Percentiles rank a stretch among this genome's conserved stretches.
Evolutionary conservation across 2,888 invertebrate genomes (phyloP).

Genomic region (Dromius quadrimaculatus): DNA sequence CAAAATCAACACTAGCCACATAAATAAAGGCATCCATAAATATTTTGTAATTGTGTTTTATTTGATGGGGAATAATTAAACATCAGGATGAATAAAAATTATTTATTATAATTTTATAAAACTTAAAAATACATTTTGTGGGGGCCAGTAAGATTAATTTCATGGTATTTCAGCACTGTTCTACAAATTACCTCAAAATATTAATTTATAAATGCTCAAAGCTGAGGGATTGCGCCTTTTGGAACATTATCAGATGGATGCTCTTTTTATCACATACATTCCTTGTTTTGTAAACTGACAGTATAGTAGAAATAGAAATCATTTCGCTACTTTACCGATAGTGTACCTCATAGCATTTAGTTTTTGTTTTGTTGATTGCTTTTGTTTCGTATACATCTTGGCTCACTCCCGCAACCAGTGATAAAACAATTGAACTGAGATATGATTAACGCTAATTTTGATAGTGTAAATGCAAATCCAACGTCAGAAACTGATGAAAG

Average conservation of each 20-base stretch:
- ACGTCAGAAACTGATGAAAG: conserved; percentile 35
- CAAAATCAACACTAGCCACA: conserved; percentile 1
- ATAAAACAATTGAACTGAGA: conserved; percentile 30
- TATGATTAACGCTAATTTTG: conserved; percentile 24
- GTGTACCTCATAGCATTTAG: conserved; percentile 26
- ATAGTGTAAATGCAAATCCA: conserved; percentile 35
- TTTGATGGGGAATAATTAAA: not conserved
- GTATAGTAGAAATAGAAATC: conserved; percentile 9
- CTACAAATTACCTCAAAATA: conserved; percentile 25
- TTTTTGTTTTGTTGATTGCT: conserved; percentile 21
- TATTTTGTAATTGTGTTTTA: too few relatives aligned
- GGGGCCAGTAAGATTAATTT: conserved; percentile 3
- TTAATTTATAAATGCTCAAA: conserved; percentile 29
- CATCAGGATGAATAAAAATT: conserved; percentile 8
- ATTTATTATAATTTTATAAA: conserved; percentile 16
- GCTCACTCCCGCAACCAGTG: conserved; percentile 29
- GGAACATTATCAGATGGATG: conserved; percentile 2
- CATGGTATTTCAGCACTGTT: conserved; percentile 6
- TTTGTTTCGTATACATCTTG: conserved; percentile 29
- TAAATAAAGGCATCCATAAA: too few relatives aligned
- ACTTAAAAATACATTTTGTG: conserved; percentile 9
- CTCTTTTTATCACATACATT: conserved; percentile 18
- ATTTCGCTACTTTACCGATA: conserved; percentile 31
- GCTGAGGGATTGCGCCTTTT: not conserved
- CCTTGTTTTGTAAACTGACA: conserved; percentile 10